Percentiles rank a stretch among this genome's conserved stretches.
Evolutionary conservation across 2,888 invertebrate species (phyloP).

Genomic region (Ceramica pisi): DNA sequence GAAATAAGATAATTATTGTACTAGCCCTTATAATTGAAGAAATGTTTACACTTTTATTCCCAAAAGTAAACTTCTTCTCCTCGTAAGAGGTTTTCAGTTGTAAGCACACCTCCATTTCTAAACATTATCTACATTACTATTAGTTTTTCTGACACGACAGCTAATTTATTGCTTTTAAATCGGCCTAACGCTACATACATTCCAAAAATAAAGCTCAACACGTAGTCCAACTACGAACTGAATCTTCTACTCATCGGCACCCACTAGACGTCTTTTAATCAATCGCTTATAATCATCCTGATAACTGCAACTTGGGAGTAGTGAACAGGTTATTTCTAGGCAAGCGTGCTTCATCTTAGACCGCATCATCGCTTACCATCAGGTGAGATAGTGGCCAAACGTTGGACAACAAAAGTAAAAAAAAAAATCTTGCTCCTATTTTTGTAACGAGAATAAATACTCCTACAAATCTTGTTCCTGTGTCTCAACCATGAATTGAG

Average conservation of each 20-base stretch:
- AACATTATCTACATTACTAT: background rate
- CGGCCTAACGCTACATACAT: background rate
- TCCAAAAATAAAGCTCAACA: background rate
- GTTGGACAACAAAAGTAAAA: too few species aligned
- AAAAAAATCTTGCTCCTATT: too few species aligned
- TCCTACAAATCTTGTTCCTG: background rate
- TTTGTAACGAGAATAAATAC: constrained; percentile 2
- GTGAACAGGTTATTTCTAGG: too few species aligned
- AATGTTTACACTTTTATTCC: background rate
- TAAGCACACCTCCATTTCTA: too few species aligned
- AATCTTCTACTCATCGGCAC: background rate
- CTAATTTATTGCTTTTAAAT: too few species aligned
- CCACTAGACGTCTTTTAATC: background rate
- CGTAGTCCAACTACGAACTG: background rate
- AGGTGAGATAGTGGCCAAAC: too few species aligned
- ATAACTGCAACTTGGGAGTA: too few species aligned
- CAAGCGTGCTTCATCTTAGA: too few species aligned
- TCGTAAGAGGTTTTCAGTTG: background rate
- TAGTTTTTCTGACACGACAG: too few species aligned
- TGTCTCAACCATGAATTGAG: constrained; percentile 8
- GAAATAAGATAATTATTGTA: background rate
- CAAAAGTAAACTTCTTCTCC: too few species aligned
- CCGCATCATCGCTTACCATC: too few species aligned
- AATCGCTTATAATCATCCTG: background rate
- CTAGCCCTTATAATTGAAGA: background rate